These are phyloP conservation scores for Drosophila macrospina DNA, from an alignment of 2,888 invertebrate genomes.

Conservation along the genomic window DNA sequence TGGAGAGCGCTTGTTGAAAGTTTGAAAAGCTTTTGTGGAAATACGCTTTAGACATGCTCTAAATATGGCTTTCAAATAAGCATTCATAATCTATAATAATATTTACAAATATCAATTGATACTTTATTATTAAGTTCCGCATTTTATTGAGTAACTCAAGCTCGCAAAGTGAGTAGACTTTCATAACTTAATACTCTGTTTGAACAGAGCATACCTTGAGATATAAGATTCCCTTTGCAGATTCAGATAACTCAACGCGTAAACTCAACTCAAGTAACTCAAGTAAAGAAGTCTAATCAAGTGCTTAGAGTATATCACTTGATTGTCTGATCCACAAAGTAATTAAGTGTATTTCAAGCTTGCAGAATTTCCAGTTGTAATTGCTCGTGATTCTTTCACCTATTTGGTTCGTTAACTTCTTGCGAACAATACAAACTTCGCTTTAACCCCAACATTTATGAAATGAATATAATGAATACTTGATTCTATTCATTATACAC, in stretches of 20 bases:
- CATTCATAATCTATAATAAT: constrained; percentile 2
- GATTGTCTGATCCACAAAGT: no score
- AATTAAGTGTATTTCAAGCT: no score
- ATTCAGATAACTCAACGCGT: no score
- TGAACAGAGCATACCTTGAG: constrained; percentile 15
- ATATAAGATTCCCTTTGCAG: neutral
- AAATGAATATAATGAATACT: constrained; percentile 14
- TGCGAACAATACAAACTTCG: neutral
- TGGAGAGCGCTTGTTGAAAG: constrained; percentile 40
- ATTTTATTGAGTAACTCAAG: neutral
- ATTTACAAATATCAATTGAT: constrained; percentile 4
- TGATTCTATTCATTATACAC: constrained; percentile 20
- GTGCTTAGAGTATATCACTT: no score
- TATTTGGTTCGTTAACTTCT: constrained; percentile 1
- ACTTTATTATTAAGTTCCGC: neutral
- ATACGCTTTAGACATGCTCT: neutral
- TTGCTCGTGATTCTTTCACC: neutral
- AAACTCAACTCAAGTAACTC: no score
- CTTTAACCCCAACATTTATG: constrained; percentile 3
- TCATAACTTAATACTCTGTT: neutral
- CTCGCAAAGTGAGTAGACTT: neutral
- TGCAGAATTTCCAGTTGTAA: no score
- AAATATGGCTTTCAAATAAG: constrained; percentile 7
- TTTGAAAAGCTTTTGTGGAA: constrained; percentile 6
- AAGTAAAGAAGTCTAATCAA: no score